Conservation (phyloP, 2,797 vertebrate species). For the Urocyon cinereoargenteus region DNA sequence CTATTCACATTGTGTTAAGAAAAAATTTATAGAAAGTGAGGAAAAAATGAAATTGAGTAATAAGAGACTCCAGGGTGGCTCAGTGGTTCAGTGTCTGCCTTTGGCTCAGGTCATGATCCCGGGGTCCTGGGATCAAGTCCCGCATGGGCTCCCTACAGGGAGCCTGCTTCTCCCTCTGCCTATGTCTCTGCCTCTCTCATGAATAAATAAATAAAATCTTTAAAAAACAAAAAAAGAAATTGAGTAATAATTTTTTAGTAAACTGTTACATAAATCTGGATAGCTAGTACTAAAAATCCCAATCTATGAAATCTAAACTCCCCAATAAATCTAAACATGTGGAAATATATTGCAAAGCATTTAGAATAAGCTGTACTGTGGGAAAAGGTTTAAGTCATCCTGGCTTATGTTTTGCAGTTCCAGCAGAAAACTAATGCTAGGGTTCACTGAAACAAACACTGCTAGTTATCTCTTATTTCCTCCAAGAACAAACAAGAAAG, state of each 20-base stretch:
- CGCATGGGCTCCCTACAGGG: too few species aligned
- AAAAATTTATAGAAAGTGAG: background rate
- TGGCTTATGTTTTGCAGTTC: constrained; percentile 5
- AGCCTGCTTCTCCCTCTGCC: too few species aligned
- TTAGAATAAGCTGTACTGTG: background rate
- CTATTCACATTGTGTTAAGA: background rate
- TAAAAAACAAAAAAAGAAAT: background rate
- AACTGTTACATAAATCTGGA: background rate
- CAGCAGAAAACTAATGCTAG: constrained; percentile 44
- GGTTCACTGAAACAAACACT: background rate
- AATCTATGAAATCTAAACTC: constrained; percentile 57
- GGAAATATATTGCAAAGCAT: background rate
- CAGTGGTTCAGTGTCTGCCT: too few species aligned
- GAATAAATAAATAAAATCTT: too few species aligned
- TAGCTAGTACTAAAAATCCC: constrained; percentile 7
- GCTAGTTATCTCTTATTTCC: background rate
- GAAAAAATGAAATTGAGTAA: background rate
- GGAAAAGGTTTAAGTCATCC: background rate
- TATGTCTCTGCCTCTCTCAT: too few species aligned
- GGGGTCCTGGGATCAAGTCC: too few species aligned
- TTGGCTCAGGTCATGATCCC: too few species aligned
- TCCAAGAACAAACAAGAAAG: constrained; percentile 47
- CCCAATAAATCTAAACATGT: background rate
- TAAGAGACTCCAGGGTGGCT: background rate
- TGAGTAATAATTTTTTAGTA: constrained; percentile 21